phyloP scores from a whole-genome alignment of 1,140 invertebrate genomes.

The Plutomurus gul region DNA sequence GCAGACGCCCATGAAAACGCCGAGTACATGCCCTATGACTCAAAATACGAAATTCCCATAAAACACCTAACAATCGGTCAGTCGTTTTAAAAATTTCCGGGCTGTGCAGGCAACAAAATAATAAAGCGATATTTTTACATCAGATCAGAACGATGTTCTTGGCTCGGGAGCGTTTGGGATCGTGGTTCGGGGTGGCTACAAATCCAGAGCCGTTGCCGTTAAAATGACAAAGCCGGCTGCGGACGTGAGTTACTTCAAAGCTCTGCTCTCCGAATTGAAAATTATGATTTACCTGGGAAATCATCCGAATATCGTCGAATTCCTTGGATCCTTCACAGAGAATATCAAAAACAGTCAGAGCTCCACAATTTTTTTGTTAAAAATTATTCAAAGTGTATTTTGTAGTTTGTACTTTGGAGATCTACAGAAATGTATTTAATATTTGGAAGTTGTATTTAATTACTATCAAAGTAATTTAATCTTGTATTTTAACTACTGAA shows the following conservation, averaged over 20 bases:
- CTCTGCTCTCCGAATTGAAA: slow-evolving; percentile 32
- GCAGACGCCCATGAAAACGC: background rate
- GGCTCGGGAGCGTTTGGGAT: slow-evolving; percentile 64
- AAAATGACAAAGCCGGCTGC: slow-evolving; percentile 14
- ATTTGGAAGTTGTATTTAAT: too few species aligned
- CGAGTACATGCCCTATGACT: background rate
- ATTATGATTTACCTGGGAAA: slow-evolving; percentile 30
- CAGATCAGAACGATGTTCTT: slow-evolving; percentile 50
- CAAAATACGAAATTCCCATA: slow-evolving; percentile 8
- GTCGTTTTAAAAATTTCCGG: background rate
- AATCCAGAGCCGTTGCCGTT: slow-evolving; percentile 55
- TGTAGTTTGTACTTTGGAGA: background rate
- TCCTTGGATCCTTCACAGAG: slow-evolving; percentile 29
- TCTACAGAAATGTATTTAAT: background rate
- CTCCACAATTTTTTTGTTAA: background rate
- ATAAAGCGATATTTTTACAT: background rate
- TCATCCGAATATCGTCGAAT: slow-evolving; percentile 21
- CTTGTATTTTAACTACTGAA: too few species aligned
- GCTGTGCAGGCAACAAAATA: background rate
- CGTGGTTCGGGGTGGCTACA: slow-evolving; percentile 58
- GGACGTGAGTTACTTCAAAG: slow-evolving; percentile 17
- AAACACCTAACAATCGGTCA: background rate
- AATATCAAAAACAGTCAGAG: slow-evolving; percentile 13
- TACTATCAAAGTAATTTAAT: too few species aligned
- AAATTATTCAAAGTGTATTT: too few species aligned